Evolutionary conservation across 2,113 vertebrate species (phyloP).

Genomic region (Apteryx owenii): DNA sequence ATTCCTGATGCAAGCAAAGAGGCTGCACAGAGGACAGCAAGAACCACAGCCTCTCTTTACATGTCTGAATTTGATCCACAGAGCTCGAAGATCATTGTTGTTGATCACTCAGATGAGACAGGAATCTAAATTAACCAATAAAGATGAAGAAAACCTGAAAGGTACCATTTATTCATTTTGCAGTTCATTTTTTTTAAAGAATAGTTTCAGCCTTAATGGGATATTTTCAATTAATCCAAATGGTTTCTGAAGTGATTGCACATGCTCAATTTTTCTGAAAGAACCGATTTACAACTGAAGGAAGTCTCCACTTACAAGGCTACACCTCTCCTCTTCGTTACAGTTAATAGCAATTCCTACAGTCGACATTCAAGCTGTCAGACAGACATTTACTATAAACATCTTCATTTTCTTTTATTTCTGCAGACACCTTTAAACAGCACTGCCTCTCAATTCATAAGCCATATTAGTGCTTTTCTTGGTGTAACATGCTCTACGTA

Average conservation of each 20-base stretch:
- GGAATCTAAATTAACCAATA: background rate
- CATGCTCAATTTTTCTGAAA: constrained; percentile 10
- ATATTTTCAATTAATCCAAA: constrained; percentile 4
- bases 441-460: constrained; percentile 48
- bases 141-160: background rate
- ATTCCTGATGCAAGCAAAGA: background rate
- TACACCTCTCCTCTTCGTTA: background rate
- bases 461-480: background rate
- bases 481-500: constrained; percentile 3
- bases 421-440: constrained; percentile 56
- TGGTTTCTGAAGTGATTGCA: constrained; percentile 3
- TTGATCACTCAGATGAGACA: background rate
- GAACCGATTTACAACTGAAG: background rate
- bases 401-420: constrained; percentile 47
- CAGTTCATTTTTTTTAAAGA: background rate
- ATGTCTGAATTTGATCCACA: background rate
- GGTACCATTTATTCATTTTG: background rate
- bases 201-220: background rate
- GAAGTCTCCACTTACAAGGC: background rate
- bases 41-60: background rate
- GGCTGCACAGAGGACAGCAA: background rate
- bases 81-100: background rate
- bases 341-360: constrained; percentile 25
- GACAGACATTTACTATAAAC: constrained; percentile 51
- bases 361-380: constrained; percentile 16